Evolutionary conservation across 2,113 vertebrate species (phyloP).

Genomic region (Zosterops japonicus): DNA sequence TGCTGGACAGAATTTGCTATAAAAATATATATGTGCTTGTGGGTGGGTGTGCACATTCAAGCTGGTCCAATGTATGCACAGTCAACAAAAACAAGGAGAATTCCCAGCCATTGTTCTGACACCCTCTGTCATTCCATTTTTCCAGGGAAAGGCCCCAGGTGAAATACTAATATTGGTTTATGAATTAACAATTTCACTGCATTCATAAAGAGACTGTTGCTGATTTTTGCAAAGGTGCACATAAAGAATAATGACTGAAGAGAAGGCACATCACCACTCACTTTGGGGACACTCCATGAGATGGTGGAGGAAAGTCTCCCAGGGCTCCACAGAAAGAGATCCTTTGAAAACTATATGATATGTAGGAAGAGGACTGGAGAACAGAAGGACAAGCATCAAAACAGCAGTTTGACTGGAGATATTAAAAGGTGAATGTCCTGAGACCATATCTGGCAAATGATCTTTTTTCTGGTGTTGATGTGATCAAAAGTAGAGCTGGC

Average conservation of each 20-base stretch:
- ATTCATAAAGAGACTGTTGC: background rate
- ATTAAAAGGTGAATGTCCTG: slow-evolving; percentile 8
- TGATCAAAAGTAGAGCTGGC: slow-evolving; percentile 14
- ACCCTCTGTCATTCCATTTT: background rate
- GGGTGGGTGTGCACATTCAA: background rate
- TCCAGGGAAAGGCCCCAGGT: background rate
- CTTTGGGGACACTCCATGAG: background rate
- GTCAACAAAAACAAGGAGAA: background rate
- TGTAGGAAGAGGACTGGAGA: background rate
- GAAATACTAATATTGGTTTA: background rate
- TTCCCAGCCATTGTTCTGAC: background rate
- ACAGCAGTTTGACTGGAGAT: background rate
- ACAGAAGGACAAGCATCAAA: background rate
- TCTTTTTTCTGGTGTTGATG: slow-evolving; percentile 16
- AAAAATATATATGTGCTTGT: background rate
- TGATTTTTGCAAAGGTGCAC: slow-evolving; percentile 16
- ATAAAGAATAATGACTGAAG: background rate
- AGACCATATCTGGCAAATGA: background rate
- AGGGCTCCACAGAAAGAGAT: background rate
- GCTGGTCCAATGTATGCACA: background rate
- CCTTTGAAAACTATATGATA: slow-evolving; percentile 30
- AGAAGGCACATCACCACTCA: background rate
- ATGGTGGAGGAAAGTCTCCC: background rate
- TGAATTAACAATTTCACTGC: background rate
- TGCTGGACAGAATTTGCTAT: background rate